These are phyloP conservation scores for Chrysolophus pictus DNA, from an alignment of 2,797 vertebrate species.

Conservation along the genomic window DNA sequence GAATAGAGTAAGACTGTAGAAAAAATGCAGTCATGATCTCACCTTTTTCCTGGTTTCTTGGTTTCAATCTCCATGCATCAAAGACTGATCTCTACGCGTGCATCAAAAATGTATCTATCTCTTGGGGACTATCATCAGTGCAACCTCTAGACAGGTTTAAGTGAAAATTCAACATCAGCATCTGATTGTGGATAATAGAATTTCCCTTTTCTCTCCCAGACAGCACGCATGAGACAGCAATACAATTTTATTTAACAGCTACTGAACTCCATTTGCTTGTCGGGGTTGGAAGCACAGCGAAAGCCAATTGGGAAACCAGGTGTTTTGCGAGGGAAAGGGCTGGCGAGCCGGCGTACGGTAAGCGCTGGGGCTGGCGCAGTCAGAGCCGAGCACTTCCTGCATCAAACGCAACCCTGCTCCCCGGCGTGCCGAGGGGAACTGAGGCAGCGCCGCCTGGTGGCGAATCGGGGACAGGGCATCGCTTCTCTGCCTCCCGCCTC, in stretches of 20 bases:
- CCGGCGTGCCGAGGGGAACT: no score
- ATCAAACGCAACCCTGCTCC: fast-evolving
- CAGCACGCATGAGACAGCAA: background rate
- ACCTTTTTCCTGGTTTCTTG: background rate
- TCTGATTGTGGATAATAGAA: background rate
- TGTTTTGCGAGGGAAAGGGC: background rate
- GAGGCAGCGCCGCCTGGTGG: constrained; percentile 45
- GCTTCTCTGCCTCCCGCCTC: background rate
- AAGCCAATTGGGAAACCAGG: background rate
- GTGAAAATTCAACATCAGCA: background rate
- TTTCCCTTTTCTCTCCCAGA: background rate
- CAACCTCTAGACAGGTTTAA: background rate
- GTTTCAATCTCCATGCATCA: fast-evolving
- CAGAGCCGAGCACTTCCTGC: background rate
- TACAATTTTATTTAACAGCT: background rate
- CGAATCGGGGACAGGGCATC: fast-evolving
- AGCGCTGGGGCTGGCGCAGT: no score
- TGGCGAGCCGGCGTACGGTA: background rate
- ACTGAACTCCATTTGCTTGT: background rate
- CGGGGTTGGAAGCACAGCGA: fast-evolving
- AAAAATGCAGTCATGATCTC: background rate
- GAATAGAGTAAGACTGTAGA: background rate
- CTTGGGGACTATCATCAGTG: fast-evolving
- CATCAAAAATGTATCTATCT: no score
- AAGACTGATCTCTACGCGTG: background rate